Evolutionary conservation across 2,797 vertebrate species (phyloP), one percentile per base, ranked within the genome.

Genomic region (Varecia variegata): DNA sequence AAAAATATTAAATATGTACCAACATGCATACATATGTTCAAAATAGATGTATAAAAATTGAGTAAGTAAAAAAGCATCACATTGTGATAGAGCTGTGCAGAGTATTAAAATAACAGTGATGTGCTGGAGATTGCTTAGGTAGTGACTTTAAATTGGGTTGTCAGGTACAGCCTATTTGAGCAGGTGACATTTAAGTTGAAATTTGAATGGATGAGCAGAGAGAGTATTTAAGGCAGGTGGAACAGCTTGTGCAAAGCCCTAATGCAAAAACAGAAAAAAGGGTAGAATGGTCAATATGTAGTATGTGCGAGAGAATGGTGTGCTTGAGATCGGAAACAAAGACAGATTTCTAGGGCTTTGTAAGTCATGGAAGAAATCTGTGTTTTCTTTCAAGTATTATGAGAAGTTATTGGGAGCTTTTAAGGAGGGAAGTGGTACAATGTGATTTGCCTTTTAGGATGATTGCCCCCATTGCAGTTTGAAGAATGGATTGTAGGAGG

Each of bases 371-470:
- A 68, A 88, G 3, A 45, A 93, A 90, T 90, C 71, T 62, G 43
- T 35, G 60, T 83, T 95, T 94, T 86, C 70, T 96, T 40, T 76
- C 67, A 74, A 68, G 35, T 58, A 5, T 67, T 82, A 77, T 71
- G 45, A 43, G 67, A 79, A 88, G 7, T 38, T 43, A 38, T 2
- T 83, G 54, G 43, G 54, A 14, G 3, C 52, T 90, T 95, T 87
- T 83, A 83, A 84, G 65, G 58, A 87, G 50, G 21, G 20, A 47
- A 87, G 17, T 38, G 23, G 7, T 70, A 1, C 20, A 25, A 79
- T 83, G 20, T 85, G 25, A 76, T 82, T 82, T 67, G 21, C 50
- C 20, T 50, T 90, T 94, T 87, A 58, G 43, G 23, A 92, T 60
- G 60, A 43, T 50, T 35, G 27, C 11, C 40, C 14, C n/a, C 32